Evolutionary conservation across 53 echinoderm and acorn worm species (phyloP).

Genomic region (Arbacia lixula): DNA sequence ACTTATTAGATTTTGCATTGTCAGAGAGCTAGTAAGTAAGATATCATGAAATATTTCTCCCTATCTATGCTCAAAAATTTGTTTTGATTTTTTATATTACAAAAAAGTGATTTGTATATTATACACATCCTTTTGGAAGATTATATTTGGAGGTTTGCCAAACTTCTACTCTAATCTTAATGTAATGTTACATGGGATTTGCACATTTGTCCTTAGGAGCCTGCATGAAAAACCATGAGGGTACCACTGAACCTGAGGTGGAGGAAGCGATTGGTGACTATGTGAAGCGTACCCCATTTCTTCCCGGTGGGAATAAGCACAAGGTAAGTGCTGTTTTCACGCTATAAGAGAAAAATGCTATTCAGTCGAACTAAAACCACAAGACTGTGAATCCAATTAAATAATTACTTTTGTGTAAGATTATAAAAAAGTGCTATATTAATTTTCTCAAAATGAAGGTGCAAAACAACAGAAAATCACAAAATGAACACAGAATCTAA

Average conservation of each 20-base stretch:
- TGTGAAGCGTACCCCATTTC: constrained; percentile 34
- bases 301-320: constrained; percentile 44
- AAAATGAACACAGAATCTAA: constrained; percentile 27
- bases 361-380: constrained; percentile 23
- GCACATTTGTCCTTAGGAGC: constrained; percentile 36
- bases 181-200: constrained; percentile 28
- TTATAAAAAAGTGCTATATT: constrained; percentile 21
- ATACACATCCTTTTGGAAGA: constrained; percentile 13
- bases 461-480: constrained; percentile 30
- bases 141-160: constrained; percentile 30
- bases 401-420: constrained; percentile 30
- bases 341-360: constrained; percentile 30
- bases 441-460: constrained; percentile 15
- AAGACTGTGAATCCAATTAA: constrained; percentile 22
- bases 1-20: constrained; percentile 30
- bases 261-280: constrained; percentile 38
- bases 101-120: constrained; percentile 28
- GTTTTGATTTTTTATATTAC: constrained; percentile 15
- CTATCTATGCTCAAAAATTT: constrained; percentile 22
- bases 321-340: constrained; percentile 43
- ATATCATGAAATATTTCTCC: constrained; percentile 23
- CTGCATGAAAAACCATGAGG: constrained; percentile 39
- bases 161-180: constrained; percentile 19
- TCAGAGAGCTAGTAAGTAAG: constrained; percentile 20
- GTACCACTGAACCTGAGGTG: constrained; percentile 25